phyloP scores from a whole-genome alignment of 1,140 invertebrate species.

The Phenacoccus solenopsis region DNA sequence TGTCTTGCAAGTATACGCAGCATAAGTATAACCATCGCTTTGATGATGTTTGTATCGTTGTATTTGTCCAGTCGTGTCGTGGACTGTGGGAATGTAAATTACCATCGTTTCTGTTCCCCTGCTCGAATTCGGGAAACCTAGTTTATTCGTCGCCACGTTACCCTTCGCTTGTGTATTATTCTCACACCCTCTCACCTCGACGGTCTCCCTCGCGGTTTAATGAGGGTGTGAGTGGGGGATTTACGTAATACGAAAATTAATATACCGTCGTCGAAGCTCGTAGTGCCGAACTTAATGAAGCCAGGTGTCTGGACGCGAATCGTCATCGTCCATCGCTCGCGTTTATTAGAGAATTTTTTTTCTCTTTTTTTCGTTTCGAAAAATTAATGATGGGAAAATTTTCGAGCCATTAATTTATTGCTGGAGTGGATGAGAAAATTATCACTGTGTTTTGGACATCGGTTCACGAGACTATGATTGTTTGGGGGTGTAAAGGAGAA shows the following conservation, averaged over 20 bases:
- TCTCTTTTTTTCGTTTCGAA: no score
- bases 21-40: no score
- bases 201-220: not conserved
- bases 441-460: no score
- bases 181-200: not conserved
- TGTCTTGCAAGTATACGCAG: no score
- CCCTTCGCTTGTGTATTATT: not conserved
- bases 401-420: no score
- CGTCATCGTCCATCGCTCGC: no score
- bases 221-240: not conserved
- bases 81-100: not conserved
- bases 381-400: no score
- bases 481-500: no score
- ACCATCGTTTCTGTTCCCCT: not conserved
- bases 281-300: not conserved
- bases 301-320: not conserved
- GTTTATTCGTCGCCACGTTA: not conserved
- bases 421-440: no score
- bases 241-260: not conserved
- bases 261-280: not conserved
- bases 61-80: not conserved
- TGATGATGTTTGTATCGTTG: not conserved
- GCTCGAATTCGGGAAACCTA: not conserved
- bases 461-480: no score
- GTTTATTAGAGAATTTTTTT: no score